These are phyloP conservation scores for Pyralis farinalis DNA, from an alignment of 2,888 invertebrate genomes.

Conservation along the genomic window DNA sequence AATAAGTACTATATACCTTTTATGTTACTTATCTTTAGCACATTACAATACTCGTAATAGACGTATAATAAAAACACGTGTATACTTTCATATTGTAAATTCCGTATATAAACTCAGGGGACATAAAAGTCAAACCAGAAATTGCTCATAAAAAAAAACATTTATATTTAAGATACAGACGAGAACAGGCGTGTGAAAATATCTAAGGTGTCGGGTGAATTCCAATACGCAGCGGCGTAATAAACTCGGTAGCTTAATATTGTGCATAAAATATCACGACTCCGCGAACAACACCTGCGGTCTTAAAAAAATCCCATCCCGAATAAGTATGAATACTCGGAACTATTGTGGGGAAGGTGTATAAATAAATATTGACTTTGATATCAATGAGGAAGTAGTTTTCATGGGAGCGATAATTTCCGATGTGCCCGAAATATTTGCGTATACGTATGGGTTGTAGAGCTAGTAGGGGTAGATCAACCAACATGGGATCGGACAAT, in stretches of 20 bases:
- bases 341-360: constrained; percentile 1
- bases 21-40: too few relatives aligned
- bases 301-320: constrained; percentile 9
- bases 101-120: too few relatives aligned
- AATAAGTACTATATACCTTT: too few relatives aligned
- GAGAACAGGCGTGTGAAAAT: constrained; percentile 9
- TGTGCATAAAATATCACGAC: constrained; percentile 12
- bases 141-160: constrained; percentile 14
- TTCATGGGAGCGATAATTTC: too few relatives aligned
- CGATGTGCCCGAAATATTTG: too few relatives aligned
- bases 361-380: constrained; percentile 4
- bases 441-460: too few relatives aligned
- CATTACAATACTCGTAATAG: too few relatives aligned
- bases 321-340: constrained; percentile 5
- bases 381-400: constrained; percentile 9
- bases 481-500: too few relatives aligned
- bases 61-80: too few relatives aligned
- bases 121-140: constrained; percentile 4
- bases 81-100: too few relatives aligned
- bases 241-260: constrained; percentile 15
- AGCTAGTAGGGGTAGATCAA: too few relatives aligned
- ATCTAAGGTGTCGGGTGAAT: constrained; percentile 11
- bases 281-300: constrained; percentile 11
- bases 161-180: constrained; percentile 9
- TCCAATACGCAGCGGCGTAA: constrained; percentile 17